phyloP scores from a whole-genome alignment of 37 sponge, comb jelly and placozoan species.

The Cladorhizidae sp. region DNA sequence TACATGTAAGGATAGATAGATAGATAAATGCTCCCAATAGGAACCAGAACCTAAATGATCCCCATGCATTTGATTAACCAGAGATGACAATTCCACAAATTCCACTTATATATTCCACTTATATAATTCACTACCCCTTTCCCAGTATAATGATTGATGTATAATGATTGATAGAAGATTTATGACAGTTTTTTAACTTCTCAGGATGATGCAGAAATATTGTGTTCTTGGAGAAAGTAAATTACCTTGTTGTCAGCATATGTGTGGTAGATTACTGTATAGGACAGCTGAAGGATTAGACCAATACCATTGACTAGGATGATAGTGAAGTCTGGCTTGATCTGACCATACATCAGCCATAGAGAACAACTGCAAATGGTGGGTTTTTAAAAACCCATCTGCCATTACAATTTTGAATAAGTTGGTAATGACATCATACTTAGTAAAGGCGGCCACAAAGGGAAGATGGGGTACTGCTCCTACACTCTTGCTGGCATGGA shows the following conservation, averaged over 20 bases:
- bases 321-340: conserved; percentile 51
- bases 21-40: too few species aligned
- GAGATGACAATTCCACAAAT: too few species aligned
- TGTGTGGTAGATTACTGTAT: conserved; percentile 40
- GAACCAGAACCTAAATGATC: too few species aligned
- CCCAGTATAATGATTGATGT: conserved; percentile 52
- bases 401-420: too few species aligned
- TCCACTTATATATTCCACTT: too few species aligned
- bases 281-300: conserved; percentile 41
- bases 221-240: conserved; percentile 9
- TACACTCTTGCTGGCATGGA: conserved; percentile 50
- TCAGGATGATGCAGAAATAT: conserved; percentile 67
- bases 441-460: conserved; percentile 65
- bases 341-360: conserved; percentile 65
- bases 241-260: conserved; percentile 65
- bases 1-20: too few species aligned
- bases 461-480: conserved; percentile 67
- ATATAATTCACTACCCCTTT: too few species aligned
- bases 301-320: conserved; percentile 57
- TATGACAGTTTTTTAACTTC: background rate
- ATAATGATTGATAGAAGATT: background rate
- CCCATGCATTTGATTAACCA: too few species aligned
- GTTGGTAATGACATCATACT: conserved; percentile 27
- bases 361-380: conserved; percentile 54
- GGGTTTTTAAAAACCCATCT: background rate